Base-by-base conservation (phyloP, 2,888 invertebrate species). In the Clepsis dumicolana region DNA sequence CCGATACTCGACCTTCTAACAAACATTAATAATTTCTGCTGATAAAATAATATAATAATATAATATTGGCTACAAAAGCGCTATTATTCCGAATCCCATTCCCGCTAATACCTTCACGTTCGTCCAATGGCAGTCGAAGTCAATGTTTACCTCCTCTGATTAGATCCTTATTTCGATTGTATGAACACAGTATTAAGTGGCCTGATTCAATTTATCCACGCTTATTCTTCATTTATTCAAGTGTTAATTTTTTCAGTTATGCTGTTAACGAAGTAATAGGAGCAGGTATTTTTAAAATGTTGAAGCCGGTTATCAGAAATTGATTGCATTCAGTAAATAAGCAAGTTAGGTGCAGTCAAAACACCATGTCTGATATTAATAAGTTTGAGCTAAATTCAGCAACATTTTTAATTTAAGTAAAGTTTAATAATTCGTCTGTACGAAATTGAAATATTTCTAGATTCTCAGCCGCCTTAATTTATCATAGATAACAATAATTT, bases 131-230 rank as follows among this genome's bases (percentile, higher is more conserved):
- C 54, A 14, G 80, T 76, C 76, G 72, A 65, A 73, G 73, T 72
- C 71, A 75, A 73, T 86, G 79, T 85, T 83, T 84, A 72, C 77
- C 67, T 70, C 74, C 75, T 70, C 73, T 83, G 83, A 87, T 85
- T 84, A 80, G 77, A 80, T 77, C 74, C 76, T 76, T 75, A 75
- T 73, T 75, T 73, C 75, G 72, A 76, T 71, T 66, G 74, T 71
- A 52, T 70, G 62, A 52, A 69, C 60, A 64, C 48, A 41, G 66
- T 57, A 71, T 70, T 66, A 72, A 64, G 64, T 64, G 57, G 64
- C 65, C 35, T 44, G 53, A 50, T 57, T 60, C 60, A 64, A 63
- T 64, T 53, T 59, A 63, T 41, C 41, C 50, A 8, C 16, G 38
- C 25, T 27, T 59, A 63, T 64, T 67, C 44, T 53, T 68, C 41